Evolutionary conservation across 2,888 invertebrate species (phyloP).

Genomic region (Trachelus troglodyta): DNA sequence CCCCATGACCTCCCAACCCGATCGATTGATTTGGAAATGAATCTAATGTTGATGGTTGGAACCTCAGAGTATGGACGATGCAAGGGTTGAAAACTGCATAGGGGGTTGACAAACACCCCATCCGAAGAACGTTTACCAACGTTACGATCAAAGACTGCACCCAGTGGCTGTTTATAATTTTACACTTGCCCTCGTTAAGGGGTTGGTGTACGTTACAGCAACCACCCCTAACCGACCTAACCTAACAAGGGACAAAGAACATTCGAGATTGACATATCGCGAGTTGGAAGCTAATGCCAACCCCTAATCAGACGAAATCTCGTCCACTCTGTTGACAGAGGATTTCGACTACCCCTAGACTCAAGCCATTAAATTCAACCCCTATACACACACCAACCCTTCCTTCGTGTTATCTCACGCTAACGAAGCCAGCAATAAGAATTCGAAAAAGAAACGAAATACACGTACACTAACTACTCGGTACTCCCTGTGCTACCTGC

Average conservation of each 20-base stretch:
- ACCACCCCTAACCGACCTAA: not conserved
- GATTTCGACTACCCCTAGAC: not conserved
- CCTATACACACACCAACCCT: not conserved
- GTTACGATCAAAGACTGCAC: not conserved
- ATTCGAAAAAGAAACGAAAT: not conserved
- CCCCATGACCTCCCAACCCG: no score
- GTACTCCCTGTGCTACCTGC: not conserved
- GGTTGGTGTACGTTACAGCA: not conserved
- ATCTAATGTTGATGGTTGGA: no score
- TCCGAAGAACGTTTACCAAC: not conserved
- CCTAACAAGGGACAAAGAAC: not conserved
- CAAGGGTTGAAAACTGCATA: no score
- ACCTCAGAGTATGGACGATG: no score
- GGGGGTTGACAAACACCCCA: not conserved
- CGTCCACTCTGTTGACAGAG: not conserved
- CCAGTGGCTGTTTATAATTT: not conserved
- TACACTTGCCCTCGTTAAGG: not conserved
- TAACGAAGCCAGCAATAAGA: not conserved
- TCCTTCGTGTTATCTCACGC: not conserved
- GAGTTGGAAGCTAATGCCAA: not conserved
- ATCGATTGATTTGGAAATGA: no score
- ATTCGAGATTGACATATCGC: not conserved
- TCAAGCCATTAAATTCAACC: not conserved
- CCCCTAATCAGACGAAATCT: not conserved
- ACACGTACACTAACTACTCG: not conserved